Percentiles rank a stretch among this genome's conserved stretches.
Conservation (phyloP, 2,113 vertebrate species). For the Callipepla californica region DNA sequence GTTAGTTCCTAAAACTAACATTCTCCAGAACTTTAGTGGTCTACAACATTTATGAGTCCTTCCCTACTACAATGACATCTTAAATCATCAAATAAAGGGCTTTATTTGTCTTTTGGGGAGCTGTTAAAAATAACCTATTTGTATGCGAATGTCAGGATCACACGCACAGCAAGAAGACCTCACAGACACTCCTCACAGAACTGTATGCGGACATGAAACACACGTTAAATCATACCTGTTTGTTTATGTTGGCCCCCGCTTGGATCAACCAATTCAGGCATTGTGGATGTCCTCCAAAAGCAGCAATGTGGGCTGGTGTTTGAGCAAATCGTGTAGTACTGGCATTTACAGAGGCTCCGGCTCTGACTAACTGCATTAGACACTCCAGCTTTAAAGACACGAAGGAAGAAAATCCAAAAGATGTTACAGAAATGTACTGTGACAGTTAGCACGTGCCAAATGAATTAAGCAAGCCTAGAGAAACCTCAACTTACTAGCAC, state of each 20-base stretch:
- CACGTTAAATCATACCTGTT: slow-evolving; percentile 81
- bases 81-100: too few relatives aligned
- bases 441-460: background rate
- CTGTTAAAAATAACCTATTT: background rate
- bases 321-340: slow-evolving; percentile 90
- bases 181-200: background rate
- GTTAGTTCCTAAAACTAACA: background rate
- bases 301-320: slow-evolving; percentile 93
- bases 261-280: slow-evolving; percentile 94
- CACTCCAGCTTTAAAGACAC: slow-evolving; percentile 89
- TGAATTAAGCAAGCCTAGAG: background rate
- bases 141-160: background rate
- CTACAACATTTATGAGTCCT: background rate
- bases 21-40: background rate
- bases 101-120: too few relatives aligned
- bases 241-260: slow-evolving; percentile 93
- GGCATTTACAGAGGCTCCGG: slow-evolving; percentile 90
- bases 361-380: slow-evolving; percentile 89
- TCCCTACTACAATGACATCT: background rate
- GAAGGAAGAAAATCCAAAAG: slow-evolving; percentile 15
- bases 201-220: background rate
- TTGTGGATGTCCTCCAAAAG: slow-evolving; percentile 93
- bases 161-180: background rate
- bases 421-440: background rate
- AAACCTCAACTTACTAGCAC: background rate